Conservation (phyloP, 1,140 invertebrate genomes). For the Microplitis demolitor region DNA sequence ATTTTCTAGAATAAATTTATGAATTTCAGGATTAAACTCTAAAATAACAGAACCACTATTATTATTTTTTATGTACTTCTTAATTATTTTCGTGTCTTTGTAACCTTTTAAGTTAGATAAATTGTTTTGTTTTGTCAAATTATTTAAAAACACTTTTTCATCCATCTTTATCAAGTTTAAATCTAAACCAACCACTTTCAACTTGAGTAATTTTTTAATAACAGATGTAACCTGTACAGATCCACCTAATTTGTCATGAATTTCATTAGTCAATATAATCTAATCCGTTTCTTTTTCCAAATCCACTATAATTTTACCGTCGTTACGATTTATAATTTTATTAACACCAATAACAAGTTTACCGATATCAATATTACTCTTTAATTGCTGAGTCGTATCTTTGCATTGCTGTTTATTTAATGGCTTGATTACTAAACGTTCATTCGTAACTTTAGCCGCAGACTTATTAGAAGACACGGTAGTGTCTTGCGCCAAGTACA, state of each 20-base stretch:
- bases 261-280: not conserved
- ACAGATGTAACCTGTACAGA: not conserved
- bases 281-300: not conserved
- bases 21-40: not conserved
- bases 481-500: no score
- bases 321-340: not conserved
- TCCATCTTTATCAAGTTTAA: not conserved
- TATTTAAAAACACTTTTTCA: not conserved
- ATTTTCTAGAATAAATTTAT: constrained; percentile 9
- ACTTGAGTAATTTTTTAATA: constrained; percentile 7
- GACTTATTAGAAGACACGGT: no score
- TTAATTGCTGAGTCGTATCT: not conserved
- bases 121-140: constrained; percentile 3
- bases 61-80: not conserved
- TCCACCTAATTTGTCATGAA: not conserved
- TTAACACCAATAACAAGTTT: not conserved
- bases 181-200: constrained; percentile 16
- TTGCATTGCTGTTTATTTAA: no score
- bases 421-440: no score
- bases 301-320: constrained; percentile 14
- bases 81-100: not conserved
- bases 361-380: not conserved
- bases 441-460: no score
- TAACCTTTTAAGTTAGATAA: not conserved
- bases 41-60: not conserved